Evolutionary conservation across 1,140 invertebrate genomes (phyloP).

Genomic region (Brachionus manjavacas): DNA sequence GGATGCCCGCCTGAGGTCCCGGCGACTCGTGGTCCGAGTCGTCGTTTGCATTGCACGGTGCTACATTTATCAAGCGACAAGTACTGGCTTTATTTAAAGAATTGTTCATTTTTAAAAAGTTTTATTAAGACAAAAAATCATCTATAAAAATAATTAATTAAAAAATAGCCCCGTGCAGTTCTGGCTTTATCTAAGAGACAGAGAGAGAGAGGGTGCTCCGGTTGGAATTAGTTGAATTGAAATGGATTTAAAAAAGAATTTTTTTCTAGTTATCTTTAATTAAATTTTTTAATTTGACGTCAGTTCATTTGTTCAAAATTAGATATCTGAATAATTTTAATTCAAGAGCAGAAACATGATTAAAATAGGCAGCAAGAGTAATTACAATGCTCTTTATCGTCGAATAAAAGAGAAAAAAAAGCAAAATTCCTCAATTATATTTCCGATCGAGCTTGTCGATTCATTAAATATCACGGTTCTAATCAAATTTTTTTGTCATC

Average conservation of each 20-base stretch:
- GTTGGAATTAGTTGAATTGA: background rate
- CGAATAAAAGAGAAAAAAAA: background rate
- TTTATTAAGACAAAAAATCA: background rate
- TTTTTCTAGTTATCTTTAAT: background rate
- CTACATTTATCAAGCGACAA: background rate
- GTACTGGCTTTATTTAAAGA: background rate
- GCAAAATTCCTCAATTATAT: background rate
- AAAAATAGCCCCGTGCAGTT: background rate
- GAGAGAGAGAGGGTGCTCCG: too few species aligned
- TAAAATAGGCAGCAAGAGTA: background rate
- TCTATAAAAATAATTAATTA: background rate
- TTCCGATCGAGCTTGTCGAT: background rate
- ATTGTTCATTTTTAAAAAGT: background rate
- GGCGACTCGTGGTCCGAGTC: background rate
- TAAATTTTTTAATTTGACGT: background rate
- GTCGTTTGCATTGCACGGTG: background rate
- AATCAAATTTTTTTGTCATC: background rate
- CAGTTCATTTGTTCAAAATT: background rate
- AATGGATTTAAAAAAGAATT: background rate
- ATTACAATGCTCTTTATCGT: background rate
- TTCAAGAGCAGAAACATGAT: background rate
- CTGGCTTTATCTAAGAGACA: background rate
- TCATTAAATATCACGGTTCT: background rate
- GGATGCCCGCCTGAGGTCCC: background rate
- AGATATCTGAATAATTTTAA: background rate